Evolutionary conservation across 2,113 vertebrate genomes (phyloP).

Genomic region (Tauraco erythrolophus): DNA sequence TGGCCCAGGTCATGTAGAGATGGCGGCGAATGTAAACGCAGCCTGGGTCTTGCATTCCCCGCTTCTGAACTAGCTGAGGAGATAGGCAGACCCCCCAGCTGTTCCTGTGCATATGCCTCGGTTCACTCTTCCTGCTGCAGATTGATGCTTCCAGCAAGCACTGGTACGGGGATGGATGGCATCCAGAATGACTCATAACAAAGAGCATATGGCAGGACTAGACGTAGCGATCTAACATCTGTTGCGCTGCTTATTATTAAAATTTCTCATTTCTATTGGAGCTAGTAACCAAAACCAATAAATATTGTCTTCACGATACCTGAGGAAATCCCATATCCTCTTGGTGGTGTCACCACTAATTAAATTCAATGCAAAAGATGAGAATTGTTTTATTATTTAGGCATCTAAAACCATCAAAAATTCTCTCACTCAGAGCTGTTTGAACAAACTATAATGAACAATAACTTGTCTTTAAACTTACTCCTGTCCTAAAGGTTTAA

Average conservation of each 20-base stretch:
- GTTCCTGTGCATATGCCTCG: neutral
- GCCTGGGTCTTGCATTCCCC: neutral
- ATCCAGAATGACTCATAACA: conserved; percentile 70
- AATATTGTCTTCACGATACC: conserved; percentile 18
- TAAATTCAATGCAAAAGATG: neutral
- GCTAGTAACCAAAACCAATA: conserved; percentile 5
- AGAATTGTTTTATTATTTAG: neutral
- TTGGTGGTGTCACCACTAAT: neutral
- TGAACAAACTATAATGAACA: neutral
- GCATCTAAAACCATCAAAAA: neutral
- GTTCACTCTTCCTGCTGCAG: conserved; percentile 14
- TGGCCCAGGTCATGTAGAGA: neutral
- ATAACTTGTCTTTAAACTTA: neutral
- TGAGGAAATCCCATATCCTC: conserved; percentile 21
- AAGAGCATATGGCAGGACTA: conserved; percentile 52
- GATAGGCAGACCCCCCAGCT: neutral
- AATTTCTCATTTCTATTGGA: conserved; percentile 38
- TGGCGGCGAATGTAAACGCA: conserved; percentile 1
- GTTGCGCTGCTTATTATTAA: conserved; percentile 44
- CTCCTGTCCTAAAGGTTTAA: neutral
- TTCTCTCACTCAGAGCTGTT: neutral
- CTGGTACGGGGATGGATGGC: conserved; percentile 18
- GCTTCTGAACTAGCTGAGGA: neutral
- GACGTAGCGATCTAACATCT: conserved; percentile 58
- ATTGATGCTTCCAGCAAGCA: conserved; percentile 29